Conservation (phyloP, 2,113 vertebrate species). For the Cnemophilus loriae region DNA sequence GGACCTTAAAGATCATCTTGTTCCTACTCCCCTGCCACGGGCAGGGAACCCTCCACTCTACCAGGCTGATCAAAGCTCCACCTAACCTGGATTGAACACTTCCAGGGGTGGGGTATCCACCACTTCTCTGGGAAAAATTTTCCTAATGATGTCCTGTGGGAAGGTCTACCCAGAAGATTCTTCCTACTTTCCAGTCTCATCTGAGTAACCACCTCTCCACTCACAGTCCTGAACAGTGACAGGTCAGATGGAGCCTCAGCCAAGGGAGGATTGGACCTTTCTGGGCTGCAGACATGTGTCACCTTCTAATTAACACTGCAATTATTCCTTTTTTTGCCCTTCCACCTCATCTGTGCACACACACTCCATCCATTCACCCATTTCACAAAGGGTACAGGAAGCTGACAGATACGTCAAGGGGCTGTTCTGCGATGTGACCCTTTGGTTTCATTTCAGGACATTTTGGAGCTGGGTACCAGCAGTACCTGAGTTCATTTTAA, state of each 20-base stretch:
- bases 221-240: neutral
- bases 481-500: neutral
- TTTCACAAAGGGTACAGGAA: neutral
- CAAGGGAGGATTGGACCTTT: neutral
- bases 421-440: neutral
- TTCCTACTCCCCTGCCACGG: neutral
- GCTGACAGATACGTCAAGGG: neutral
- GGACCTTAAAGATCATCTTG: accelerated
- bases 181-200: neutral
- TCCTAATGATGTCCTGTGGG: neutral
- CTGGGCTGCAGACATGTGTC: neutral
- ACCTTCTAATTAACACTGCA: neutral
- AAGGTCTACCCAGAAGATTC: neutral
- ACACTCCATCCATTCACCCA: neutral
- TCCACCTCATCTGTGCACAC: neutral
- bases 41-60: neutral
- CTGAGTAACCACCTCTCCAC: neutral
- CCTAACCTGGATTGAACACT: neutral
- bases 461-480: neutral
- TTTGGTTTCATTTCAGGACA: neutral
- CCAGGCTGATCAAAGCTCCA: neutral
- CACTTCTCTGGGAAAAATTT: neutral
- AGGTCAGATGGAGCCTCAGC: neutral
- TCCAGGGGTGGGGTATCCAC: neutral
- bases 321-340: neutral